Conservation (phyloP, 2,888 invertebrate genomes). For the Drosophila sordidula region DNA sequence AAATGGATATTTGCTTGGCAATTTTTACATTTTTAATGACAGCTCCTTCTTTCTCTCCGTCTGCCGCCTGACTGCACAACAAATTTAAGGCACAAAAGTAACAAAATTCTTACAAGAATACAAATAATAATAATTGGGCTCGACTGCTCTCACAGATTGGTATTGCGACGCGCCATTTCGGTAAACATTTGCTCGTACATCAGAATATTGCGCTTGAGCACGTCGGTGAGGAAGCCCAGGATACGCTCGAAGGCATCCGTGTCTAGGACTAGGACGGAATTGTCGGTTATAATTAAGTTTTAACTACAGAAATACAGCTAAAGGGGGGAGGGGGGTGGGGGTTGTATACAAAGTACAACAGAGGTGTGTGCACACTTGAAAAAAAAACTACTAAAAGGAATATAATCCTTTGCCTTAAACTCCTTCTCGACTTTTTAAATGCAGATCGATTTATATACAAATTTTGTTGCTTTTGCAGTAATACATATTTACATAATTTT, state of each 20-base stretch:
- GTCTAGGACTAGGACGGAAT: slow-evolving; percentile 91
- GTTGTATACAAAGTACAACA: not conserved
- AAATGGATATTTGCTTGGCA: slow-evolving; percentile 32
- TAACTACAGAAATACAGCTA: slow-evolving; percentile 9
- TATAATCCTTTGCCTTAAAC: too few species aligned
- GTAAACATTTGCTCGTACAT: slow-evolving; percentile 90
- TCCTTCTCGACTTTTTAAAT: too few species aligned
- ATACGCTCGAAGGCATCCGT: slow-evolving; percentile 98
- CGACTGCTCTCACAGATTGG: slow-evolving; percentile 55
- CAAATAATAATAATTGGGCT: slow-evolving; percentile 1
- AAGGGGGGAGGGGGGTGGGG: not conserved
- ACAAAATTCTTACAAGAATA: slow-evolving; percentile 11
- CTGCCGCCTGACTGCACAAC: slow-evolving; percentile 21
- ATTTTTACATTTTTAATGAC: slow-evolving; percentile 30
- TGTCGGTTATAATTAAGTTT: slow-evolving; percentile 13
- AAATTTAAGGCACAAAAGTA: slow-evolving; percentile 30
- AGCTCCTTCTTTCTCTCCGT: not conserved
- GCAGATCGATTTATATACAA: not conserved
- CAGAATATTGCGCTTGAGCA: slow-evolving; percentile 98
- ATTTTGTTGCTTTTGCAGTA: not conserved
- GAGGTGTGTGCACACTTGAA: slow-evolving; percentile 5
- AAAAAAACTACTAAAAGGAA: too few species aligned
- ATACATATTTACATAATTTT: not conserved
- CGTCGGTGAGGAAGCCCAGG: slow-evolving; percentile 98
- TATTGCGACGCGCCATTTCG: slow-evolving; percentile 74